phyloP scores from a whole-genome alignment of 2,888 invertebrate genomes.

The Chymomyza fuscimana region DNA sequence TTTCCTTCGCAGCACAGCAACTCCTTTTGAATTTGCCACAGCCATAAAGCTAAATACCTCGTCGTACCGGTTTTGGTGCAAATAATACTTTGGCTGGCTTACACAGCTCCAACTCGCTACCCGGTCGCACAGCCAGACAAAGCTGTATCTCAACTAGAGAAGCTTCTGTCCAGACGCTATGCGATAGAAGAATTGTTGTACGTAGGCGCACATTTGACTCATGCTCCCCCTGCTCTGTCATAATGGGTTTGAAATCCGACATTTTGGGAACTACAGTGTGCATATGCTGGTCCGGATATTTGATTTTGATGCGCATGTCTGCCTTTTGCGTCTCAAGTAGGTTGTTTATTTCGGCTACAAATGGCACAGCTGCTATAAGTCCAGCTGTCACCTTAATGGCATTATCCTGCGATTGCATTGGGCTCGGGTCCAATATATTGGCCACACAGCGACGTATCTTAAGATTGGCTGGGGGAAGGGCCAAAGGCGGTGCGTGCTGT shows the following conservation, averaged over 20 bases:
- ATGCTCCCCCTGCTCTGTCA: slow-evolving; percentile 82
- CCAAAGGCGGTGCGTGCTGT: slow-evolving; percentile 84
- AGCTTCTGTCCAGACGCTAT: slow-evolving; percentile 94
- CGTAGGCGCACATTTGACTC: slow-evolving; percentile 83
- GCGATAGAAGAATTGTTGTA: slow-evolving; percentile 92
- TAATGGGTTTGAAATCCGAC: neutral
- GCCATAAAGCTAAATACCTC: slow-evolving; percentile 80
- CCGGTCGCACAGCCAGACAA: slow-evolving; percentile 81
- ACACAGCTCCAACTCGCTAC: slow-evolving; percentile 87
- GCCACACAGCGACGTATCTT: slow-evolving; percentile 90
- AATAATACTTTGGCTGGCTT: slow-evolving; percentile 92
- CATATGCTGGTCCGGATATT: neutral
- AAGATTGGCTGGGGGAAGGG: slow-evolving; percentile 85
- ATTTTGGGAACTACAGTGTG: slow-evolving; percentile 22
- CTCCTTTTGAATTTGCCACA: neutral
- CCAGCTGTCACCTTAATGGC: slow-evolving; percentile 86
- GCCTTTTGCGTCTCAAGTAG: neutral
- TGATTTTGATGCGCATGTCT: slow-evolving; percentile 49
- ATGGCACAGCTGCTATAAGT: slow-evolving; percentile 38
- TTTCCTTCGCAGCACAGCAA: neutral
- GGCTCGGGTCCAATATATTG: slow-evolving; percentile 90
- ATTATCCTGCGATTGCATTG: slow-evolving; percentile 87
- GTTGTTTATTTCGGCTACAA: neutral
- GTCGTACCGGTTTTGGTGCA: slow-evolving; percentile 92
- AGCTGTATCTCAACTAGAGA: slow-evolving; percentile 86